These are phyloP conservation scores for Motacilla tschutschensis DNA, from an alignment of 2,113 vertebrate genomes.

Conservation along the genomic window DNA sequence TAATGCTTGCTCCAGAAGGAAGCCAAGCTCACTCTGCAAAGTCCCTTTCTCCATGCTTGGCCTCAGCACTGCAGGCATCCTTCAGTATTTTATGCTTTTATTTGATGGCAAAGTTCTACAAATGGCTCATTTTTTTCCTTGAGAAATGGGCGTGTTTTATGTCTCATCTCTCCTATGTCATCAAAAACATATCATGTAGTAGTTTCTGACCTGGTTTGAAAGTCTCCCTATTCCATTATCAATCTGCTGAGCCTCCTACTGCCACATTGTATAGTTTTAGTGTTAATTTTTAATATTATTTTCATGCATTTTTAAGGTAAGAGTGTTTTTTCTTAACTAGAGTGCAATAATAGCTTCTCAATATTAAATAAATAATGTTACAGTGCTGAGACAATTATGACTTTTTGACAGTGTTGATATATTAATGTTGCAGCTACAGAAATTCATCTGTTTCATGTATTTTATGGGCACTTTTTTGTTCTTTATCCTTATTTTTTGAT, in stretches of 20 bases:
- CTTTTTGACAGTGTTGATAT: conserved; percentile 57
- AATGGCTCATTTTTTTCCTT: not conserved
- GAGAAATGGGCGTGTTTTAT: not conserved
- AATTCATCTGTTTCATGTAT: conserved; percentile 11
- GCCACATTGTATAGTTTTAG: conserved; percentile 41
- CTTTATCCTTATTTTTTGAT: not conserved
- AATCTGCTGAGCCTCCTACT: conserved; percentile 25
- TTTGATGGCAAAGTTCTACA: not conserved
- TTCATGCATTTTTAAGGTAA: conserved; percentile 65
- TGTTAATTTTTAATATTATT: conserved; percentile 69
- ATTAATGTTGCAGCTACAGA: conserved; percentile 40
- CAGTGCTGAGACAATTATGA: conserved; percentile 47
- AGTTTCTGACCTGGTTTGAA: conserved; percentile 40
- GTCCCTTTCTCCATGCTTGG: not conserved
- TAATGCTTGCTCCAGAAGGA: not conserved
- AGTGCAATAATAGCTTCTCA: conserved; percentile 57
- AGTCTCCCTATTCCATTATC: conserved; percentile 35
- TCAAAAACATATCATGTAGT: not conserved
- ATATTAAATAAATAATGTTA: conserved; percentile 70
- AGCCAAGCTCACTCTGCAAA: not conserved
- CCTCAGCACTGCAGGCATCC: not conserved
- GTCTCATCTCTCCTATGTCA: not conserved
- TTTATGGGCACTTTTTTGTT: conserved; percentile 20
- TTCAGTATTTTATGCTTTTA: not conserved
- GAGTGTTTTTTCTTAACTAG: conserved; percentile 32